Evolutionary conservation across 1,140 invertebrate species (phyloP).

Genomic region (Phocides pigmalion): DNA sequence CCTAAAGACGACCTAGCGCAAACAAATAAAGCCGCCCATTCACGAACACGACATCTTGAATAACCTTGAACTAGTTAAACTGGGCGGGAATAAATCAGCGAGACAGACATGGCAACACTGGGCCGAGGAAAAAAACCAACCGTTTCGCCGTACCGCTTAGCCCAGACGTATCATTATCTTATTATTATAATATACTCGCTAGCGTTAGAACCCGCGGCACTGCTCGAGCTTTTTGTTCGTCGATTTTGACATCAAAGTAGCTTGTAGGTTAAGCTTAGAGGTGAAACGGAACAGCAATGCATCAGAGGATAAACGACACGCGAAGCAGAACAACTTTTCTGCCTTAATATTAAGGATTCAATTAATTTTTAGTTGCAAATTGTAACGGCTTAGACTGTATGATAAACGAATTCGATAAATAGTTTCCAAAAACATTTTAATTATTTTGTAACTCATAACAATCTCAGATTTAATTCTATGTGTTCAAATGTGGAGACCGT

Average conservation of each 20-base stretch:
- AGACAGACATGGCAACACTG: conserved; percentile 72
- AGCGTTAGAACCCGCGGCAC: conserved; percentile 38
- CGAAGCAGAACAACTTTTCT: neutral
- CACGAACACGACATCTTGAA: conserved; percentile 55
- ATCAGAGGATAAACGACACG: conserved; percentile 11
- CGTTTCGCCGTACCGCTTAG: conserved; percentile 65
- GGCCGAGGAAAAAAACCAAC: conserved; percentile 59
- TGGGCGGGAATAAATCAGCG: conserved; percentile 66
- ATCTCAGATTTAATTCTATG: neutral
- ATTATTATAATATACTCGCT: conserved; percentile 68
- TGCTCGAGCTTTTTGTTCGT: conserved; percentile 29
- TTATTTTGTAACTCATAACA: neutral
- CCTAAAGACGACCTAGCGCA: conserved; percentile 73
- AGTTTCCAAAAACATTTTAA: neutral
- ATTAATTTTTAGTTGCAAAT: too few species aligned
- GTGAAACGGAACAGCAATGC: conserved; percentile 22
- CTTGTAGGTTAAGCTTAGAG: conserved; percentile 30
- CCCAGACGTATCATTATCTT: conserved; percentile 79
- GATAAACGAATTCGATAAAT: too few species aligned
- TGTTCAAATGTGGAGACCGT: conserved; percentile 21
- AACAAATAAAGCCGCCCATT: conserved; percentile 74
- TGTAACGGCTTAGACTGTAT: too few species aligned
- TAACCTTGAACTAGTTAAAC: conserved; percentile 80
- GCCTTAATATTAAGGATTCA: too few species aligned
- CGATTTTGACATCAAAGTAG: conserved; percentile 16